These are phyloP conservation scores for Zaprionus camerounensis DNA, from an alignment of 1,140 invertebrate genomes.

Conservation along the genomic window DNA sequence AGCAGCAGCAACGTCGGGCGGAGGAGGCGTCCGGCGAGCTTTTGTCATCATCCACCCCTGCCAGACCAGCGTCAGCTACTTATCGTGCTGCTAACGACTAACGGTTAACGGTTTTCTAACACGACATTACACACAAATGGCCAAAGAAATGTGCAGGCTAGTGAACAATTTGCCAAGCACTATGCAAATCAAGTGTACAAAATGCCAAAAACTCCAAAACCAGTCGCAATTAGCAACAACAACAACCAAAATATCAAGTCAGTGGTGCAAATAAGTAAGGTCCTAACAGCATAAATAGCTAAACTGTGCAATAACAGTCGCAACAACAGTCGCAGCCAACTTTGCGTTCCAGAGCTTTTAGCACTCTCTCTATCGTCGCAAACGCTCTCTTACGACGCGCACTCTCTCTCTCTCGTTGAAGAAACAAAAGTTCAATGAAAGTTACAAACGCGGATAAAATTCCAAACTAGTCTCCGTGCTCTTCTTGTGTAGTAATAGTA, in stretches of 20 bases:
- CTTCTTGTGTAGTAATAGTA: slow-evolving; percentile 57
- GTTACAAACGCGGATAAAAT: slow-evolving; percentile 71
- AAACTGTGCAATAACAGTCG: slow-evolving; percentile 30
- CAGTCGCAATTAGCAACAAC: slow-evolving; percentile 41
- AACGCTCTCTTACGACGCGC: slow-evolving; percentile 3
- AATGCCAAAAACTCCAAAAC: slow-evolving; percentile 70
- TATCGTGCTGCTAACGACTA: slow-evolving; percentile 22
- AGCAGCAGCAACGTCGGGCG: slow-evolving; percentile 49
- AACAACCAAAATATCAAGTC: slow-evolving; percentile 22
- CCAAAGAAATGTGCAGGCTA: slow-evolving; percentile 54
- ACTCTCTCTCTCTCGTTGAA: slow-evolving; percentile 7
- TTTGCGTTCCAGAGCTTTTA: slow-evolving; percentile 55
- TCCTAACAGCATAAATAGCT: slow-evolving; percentile 2
- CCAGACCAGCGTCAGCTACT: slow-evolving; percentile 15
- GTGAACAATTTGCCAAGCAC: slow-evolving; percentile 57
- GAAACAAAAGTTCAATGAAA: slow-evolving; percentile 67
- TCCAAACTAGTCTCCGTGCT: slow-evolving; percentile 51
- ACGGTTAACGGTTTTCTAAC: slow-evolving; percentile 51
- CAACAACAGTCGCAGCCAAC: slow-evolving; percentile 67
- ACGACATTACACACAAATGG: slow-evolving; percentile 39
- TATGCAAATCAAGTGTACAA: slow-evolving; percentile 64
- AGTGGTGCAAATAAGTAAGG: slow-evolving; percentile 26
- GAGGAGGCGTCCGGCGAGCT: slow-evolving; percentile 63
- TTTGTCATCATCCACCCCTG: slow-evolving; percentile 53
- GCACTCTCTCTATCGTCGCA: slow-evolving; percentile 20